Evolutionary conservation across 2,888 invertebrate genomes (phyloP).

Genomic region (Erebia epiphron): DNA sequence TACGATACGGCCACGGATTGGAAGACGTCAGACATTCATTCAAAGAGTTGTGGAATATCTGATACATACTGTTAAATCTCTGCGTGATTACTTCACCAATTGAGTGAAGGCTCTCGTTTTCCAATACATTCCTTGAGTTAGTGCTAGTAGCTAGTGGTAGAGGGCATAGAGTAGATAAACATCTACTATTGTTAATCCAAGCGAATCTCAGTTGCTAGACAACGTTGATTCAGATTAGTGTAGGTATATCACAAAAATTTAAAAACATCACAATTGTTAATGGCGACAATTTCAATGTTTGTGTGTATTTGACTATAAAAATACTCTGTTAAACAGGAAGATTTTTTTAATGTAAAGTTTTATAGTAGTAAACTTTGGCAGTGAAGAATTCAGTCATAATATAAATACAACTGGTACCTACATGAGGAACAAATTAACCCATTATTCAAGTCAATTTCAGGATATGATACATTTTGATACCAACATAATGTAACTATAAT

Average conservation of each 20-base stretch:
- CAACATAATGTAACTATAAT: constrained; percentile 21
- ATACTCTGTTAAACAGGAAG: background rate
- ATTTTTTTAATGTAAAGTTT: background rate
- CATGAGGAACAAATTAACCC: constrained; percentile 2
- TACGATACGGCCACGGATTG: constrained; percentile 8
- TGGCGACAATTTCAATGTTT: background rate
- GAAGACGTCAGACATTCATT: constrained; percentile 26
- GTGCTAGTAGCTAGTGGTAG: constrained; percentile 39
- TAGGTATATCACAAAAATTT: background rate
- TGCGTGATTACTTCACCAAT: background rate
- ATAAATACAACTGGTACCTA: background rate
- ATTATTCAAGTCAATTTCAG: constrained; percentile 27
- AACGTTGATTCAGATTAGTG: constrained; percentile 5
- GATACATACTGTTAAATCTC: constrained; percentile 1
- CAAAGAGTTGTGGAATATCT: background rate
- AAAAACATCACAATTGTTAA: background rate
- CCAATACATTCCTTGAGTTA: constrained; percentile 26
- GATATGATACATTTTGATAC: constrained; percentile 14
- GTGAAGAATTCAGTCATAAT: background rate
- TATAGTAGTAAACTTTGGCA: background rate
- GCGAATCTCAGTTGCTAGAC: constrained; percentile 21
- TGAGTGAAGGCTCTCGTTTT: constrained; percentile 31
- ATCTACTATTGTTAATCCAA: constrained; percentile 32
- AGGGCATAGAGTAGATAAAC: constrained; percentile 35
- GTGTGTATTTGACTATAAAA: background rate